These are phyloP conservation scores for Bettongia penicillata DNA, from an alignment of 2,113 vertebrate species.

Conservation along the genomic window DNA sequence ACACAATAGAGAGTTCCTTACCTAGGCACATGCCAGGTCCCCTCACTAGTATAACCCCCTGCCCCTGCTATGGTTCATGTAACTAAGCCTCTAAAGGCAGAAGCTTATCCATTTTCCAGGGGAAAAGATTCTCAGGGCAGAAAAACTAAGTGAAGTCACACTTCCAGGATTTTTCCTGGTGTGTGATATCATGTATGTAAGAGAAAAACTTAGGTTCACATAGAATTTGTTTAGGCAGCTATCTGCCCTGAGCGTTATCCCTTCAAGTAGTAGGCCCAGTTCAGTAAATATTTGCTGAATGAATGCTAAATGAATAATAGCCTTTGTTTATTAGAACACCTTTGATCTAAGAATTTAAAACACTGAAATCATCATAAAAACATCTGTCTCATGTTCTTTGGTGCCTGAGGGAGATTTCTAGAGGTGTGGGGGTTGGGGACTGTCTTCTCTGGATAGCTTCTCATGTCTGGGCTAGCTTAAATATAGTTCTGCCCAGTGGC, in stretches of 20 bases:
- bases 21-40: background rate
- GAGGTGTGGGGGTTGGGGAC: background rate
- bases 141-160: background rate
- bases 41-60: background rate
- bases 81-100: background rate
- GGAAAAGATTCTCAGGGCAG: background rate
- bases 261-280: background rate
- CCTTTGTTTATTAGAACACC: background rate
- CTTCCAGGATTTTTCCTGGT: background rate
- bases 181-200: background rate
- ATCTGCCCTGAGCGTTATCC: background rate
- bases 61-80: background rate
- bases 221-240: background rate
- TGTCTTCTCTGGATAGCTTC: background rate
- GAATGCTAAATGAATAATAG: conserved; percentile 2
- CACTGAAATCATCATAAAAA: background rate
- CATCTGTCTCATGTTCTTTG: background rate
- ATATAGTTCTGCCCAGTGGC: background rate
- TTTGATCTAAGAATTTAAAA: background rate
- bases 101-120: background rate
- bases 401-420: background rate
- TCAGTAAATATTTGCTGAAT: background rate
- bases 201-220: background rate
- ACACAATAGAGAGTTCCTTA: background rate
- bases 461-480: background rate